phyloP scores from a whole-genome alignment of 2,888 invertebrate genomes.

The Odontocolon sp. region DNA sequence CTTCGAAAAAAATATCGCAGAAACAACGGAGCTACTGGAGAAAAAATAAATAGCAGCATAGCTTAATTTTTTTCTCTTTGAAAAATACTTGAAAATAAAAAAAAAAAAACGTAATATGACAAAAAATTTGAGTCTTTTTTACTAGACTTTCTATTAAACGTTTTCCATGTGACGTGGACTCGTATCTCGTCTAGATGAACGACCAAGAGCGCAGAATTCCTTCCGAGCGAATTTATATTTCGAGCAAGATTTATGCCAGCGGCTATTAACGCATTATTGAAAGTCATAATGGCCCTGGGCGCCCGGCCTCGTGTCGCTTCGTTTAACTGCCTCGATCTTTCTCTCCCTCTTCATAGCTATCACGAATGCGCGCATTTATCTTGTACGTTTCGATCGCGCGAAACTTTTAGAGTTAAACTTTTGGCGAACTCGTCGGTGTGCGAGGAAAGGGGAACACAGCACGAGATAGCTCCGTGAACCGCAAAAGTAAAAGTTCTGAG shows the following conservation, averaged over 20 bases:
- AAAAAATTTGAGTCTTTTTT: not conserved
- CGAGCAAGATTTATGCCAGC: slow-evolving; percentile 51
- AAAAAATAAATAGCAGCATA: not conserved
- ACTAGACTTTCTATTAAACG: not conserved
- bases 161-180: not conserved
- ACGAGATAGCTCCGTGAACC: slow-evolving; percentile 7
- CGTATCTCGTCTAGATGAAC: slow-evolving; percentile 6
- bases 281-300: slow-evolving; percentile 49
- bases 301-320: slow-evolving; percentile 31
- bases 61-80: not conserved
- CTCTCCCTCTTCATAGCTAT: not conserved
- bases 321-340: slow-evolving; percentile 13
- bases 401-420: slow-evolving; percentile 48
- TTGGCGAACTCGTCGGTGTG: slow-evolving; percentile 9
- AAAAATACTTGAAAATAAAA: not conserved
- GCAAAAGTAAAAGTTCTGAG: not conserved
- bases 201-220: slow-evolving; percentile 22
- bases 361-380: slow-evolving; percentile 40
- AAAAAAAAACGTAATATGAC: not conserved
- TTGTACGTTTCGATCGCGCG: slow-evolving; percentile 40
- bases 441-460: not conserved
- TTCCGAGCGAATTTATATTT: slow-evolving; percentile 38
- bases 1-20: slow-evolving; percentile 22
- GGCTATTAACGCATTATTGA: slow-evolving; percentile 59
- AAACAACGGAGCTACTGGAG: slow-evolving; percentile 24